Base-by-base conservation (phyloP, 2,113 vertebrate genomes). In the Cryptotis parvus region DNA sequence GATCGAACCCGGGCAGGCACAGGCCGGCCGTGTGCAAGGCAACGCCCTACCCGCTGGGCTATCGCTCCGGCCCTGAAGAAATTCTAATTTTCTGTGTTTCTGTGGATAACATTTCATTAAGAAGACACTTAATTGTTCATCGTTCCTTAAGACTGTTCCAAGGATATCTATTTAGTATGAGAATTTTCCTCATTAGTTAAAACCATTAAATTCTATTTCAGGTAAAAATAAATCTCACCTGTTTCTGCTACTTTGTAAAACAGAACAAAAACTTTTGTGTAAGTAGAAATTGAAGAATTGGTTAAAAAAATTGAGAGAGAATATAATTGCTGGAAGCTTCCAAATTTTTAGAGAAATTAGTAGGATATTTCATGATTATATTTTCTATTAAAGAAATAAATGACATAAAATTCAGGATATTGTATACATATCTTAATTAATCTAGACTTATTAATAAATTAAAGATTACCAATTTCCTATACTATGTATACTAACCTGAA, bases 321-420 rank as follows among this genome's bases (percentile, higher is more conserved):
- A 37, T 2, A 69, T 31, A 8, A 11, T 65, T 2, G 22, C 11
- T 41, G 68, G 68, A 65, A 91, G 1, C 7, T 72, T 79, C 75
- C 70, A 86, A 27, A 52, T 35, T 68, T 85, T 86, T 68, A 90
- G 61, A 83, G 29, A 87, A 80, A 73, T 26, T 58, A 7, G 4
- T 55, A 9, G 35, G 68, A 87, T 41, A 81, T 4, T 37, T 6
- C 77, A 31, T 61, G 66, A 45, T 58, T 65, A 1, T 2, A 77
- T 27, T 80, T 91, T 66, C 22, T 84, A 45, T 65, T 49, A 12
- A 58, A 66, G 24, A 35, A 91, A 86, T n/a, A 84, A 65, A n/a
- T 33, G 24, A 87, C 1, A 22, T 16, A 35, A 82, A 63, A 49
- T 10, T 7, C 6, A 26, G 37, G 43, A 0, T 41, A 79, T 27